Evolutionary conservation across 2,113 vertebrate genomes (phyloP).

Genomic region (Nothocercus julius): DNA sequence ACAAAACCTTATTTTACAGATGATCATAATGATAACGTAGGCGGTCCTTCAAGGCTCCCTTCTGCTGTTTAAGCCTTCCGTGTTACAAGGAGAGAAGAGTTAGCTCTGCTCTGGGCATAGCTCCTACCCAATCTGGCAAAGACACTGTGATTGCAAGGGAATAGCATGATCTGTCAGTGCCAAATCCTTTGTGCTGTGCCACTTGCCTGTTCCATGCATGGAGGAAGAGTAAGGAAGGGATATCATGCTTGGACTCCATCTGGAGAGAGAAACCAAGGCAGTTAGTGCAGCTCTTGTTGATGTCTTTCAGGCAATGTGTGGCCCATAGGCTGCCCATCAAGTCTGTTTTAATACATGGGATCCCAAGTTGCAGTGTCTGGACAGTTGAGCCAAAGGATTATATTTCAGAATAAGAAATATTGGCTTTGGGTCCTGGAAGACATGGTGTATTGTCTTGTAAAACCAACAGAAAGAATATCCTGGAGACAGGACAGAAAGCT

Average conservation of each 20-base stretch:
- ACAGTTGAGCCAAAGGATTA: background rate
- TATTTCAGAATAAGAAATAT: background rate
- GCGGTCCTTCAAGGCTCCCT: background rate
- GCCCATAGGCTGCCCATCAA: background rate
- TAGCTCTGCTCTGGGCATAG: background rate
- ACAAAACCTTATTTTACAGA: background rate
- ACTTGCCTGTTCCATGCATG: rapidly evolving
- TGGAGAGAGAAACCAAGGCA: background rate
- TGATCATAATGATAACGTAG: background rate
- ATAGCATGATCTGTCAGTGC: background rate
- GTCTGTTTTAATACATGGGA: background rate
- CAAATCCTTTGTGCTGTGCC: background rate
- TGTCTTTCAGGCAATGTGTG: background rate
- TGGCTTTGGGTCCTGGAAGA: background rate
- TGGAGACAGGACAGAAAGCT: background rate
- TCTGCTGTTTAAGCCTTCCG: background rate
- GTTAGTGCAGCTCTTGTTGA: background rate
- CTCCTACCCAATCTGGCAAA: background rate
- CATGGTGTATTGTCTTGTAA: background rate
- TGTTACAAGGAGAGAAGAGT: background rate
- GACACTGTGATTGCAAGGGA: background rate
- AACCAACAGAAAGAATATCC: background rate
- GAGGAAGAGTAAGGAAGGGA: background rate
- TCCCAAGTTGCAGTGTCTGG: background rate
- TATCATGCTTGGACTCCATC: rapidly evolving